A percentile compares a stretch with the other conserved stretches of the same genome.
These are phyloP conservation scores for Pterostichus madidus DNA, from an alignment of 2,888 invertebrate species.

Conservation along the genomic window DNA sequence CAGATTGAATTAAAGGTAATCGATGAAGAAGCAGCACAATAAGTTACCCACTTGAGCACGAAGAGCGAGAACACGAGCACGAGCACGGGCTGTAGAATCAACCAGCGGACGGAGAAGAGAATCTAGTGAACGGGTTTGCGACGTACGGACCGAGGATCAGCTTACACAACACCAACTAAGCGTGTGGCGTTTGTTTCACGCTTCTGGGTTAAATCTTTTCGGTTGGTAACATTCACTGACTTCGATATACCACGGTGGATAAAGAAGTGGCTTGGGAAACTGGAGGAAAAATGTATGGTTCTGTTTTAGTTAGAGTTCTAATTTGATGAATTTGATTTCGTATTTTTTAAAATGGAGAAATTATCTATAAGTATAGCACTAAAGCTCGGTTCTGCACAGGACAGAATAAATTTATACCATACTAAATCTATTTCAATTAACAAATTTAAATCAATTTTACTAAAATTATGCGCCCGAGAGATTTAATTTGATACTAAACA, in stretches of 20 bases:
- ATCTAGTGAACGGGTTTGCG: background rate
- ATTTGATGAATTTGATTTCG: background rate
- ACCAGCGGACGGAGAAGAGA: background rate
- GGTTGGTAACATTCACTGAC: conserved; percentile 48
- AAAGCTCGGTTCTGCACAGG: too few species aligned
- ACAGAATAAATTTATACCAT: too few species aligned
- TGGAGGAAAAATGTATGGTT: background rate
- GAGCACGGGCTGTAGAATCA: too few species aligned
- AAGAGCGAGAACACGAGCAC: conserved; percentile 9
- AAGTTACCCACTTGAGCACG: conserved; percentile 67
- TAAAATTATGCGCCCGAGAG: too few species aligned
- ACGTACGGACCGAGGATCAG: conserved; percentile 31
- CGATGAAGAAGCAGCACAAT: conserved; percentile 68
- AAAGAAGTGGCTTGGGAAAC: conserved; percentile 4
- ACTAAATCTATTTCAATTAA: too few species aligned
- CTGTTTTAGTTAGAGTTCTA: background rate
- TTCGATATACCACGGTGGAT: background rate
- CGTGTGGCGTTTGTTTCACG: conserved; percentile 64
- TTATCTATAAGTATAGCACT: too few species aligned
- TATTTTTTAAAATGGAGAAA: too few species aligned
- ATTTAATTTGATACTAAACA: too few species aligned
- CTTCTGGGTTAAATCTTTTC: conserved; percentile 56
- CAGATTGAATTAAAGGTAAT: conserved; percentile 69
- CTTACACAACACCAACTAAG: conserved; percentile 63
- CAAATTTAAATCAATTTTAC: too few species aligned